phyloP scores from a whole-genome alignment of 2,113 vertebrate genomes.

The Chloroceryle aenea region DNA sequence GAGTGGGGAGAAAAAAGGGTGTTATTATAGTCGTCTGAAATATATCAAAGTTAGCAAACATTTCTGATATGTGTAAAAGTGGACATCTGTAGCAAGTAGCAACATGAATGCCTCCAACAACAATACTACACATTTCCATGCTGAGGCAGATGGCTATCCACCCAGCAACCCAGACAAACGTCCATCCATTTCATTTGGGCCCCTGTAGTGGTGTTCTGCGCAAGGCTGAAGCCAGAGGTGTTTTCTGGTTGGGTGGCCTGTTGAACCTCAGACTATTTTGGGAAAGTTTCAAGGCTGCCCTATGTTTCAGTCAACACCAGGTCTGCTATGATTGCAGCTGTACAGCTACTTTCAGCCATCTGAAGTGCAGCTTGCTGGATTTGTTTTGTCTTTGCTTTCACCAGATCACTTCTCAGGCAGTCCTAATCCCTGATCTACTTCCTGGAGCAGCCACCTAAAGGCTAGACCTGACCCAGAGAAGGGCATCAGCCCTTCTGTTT shows the following conservation, averaged over 20 bases:
- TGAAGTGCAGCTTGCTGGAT: background rate
- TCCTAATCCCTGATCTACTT: background rate
- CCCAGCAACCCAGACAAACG: background rate
- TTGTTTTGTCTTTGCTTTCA: background rate
- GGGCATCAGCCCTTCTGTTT: background rate
- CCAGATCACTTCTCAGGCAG: background rate
- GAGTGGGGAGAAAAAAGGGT: background rate
- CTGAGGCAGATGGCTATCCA: background rate
- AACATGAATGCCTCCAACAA: background rate
- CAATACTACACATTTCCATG: fast-evolving
- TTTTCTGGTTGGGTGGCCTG: background rate
- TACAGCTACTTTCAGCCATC: background rate
- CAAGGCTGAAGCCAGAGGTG: background rate
- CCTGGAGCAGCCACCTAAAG: background rate
- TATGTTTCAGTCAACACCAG: background rate
- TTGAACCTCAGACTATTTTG: background rate
- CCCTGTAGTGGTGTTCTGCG: background rate
- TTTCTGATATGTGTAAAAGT: background rate
- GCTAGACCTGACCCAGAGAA: background rate
- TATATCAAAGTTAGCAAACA: background rate
- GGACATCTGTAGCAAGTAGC: background rate
- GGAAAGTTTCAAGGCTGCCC: background rate
- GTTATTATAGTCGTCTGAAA: background rate
- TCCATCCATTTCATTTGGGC: background rate
- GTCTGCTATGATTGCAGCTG: fast-evolving